Base-by-base conservation (phyloP, 2,888 invertebrate species). In the Lycocerus yunnanus region DNA sequence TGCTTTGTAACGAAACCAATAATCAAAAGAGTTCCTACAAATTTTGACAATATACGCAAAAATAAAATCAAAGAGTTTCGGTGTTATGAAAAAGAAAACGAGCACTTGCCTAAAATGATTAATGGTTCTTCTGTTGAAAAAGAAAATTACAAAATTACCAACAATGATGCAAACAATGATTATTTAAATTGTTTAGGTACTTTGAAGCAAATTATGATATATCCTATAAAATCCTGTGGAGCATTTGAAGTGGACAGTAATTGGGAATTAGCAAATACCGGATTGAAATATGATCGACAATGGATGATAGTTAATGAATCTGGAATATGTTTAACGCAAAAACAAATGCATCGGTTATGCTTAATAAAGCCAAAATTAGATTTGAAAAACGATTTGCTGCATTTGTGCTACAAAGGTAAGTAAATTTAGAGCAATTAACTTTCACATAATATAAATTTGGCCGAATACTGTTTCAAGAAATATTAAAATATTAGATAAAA, bases 151-250 rank as follows among this genome's bases (percentile, higher is more conserved):
- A 20, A 58, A 60, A 18, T n/a, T n/a, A n/a, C 66, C 14, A 68
- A 70, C 21, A 43, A 43, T 8, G n/a, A 43, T 43, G 43, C n/a
- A 43, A 43, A 43, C 43, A 2, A n/a, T 6, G 43, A 43, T 43
- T 43, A 43, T 6, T n/a, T 43, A 43, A 5, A 43, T 43, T 43
- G n/a, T n/a, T n/a, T 43, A 43, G 84, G 85, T 15, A 74, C 70
- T 14, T 78, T 87, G 14, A 75, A 83, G 73, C 79, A 83, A 61
- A 84, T 86, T 77, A 92, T 90, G 83, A 89, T 97, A 66, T 98
- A 95, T 85, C 98, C 98, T 0, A 90, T 98, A 6, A 98, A 98
- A 88, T 97, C 97, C 0, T 97, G 97, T 86, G 96, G 92, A 0
- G 92, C 94, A 8, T 93, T 93, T 82, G 91, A 93, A 88, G 90